These are phyloP conservation scores for Dryomyza anilis DNA, from an alignment of 2,888 invertebrate species.

Conservation along the genomic window DNA sequence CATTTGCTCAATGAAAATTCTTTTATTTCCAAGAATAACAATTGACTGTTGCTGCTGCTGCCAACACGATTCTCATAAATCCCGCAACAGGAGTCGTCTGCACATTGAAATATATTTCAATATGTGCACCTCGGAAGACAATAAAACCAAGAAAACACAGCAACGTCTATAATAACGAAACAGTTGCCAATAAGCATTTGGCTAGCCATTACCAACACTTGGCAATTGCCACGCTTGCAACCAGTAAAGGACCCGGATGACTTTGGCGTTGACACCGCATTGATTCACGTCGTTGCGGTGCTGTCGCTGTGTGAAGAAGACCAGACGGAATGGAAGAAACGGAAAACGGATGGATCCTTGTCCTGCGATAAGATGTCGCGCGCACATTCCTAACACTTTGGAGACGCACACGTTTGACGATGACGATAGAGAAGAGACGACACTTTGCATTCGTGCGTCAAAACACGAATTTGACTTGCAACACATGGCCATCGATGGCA, in stretches of 20 bases:
- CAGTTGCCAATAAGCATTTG: no score
- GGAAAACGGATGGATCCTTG: no score
- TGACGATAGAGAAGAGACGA: no score
- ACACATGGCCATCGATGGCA: slow-evolving; percentile 32
- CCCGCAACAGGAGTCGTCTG: slow-evolving; percentile 5
- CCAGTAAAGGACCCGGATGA: slow-evolving; percentile 28
- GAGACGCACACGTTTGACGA: slow-evolving; percentile 3
- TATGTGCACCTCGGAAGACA: slow-evolving; percentile 1
- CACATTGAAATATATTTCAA: slow-evolving; percentile 17
- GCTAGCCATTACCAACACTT: slow-evolving; percentile 25
- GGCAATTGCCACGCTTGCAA: slow-evolving; percentile 24
- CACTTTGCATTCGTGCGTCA: slow-evolving; percentile 28
- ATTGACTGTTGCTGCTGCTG: no score
- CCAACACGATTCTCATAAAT: slow-evolving; percentile 13
- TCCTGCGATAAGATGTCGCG: slow-evolving; percentile 31
- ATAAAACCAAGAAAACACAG: slow-evolving; percentile 1
- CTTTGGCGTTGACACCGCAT: slow-evolving; percentile 38
- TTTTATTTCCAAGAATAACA: no score
- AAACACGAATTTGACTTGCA: slow-evolving; percentile 38
- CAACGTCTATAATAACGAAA: not conserved
- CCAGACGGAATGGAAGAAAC: no score
- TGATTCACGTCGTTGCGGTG: slow-evolving; percentile 38
- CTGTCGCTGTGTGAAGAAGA: no score
- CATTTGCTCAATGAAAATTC: no score
- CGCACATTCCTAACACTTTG: slow-evolving; percentile 31